Percentiles rank a stretch among this genome's conserved stretches.
phyloP scores from a whole-genome alignment of 2,888 invertebrate genomes.

The Aphrophora alni region DNA sequence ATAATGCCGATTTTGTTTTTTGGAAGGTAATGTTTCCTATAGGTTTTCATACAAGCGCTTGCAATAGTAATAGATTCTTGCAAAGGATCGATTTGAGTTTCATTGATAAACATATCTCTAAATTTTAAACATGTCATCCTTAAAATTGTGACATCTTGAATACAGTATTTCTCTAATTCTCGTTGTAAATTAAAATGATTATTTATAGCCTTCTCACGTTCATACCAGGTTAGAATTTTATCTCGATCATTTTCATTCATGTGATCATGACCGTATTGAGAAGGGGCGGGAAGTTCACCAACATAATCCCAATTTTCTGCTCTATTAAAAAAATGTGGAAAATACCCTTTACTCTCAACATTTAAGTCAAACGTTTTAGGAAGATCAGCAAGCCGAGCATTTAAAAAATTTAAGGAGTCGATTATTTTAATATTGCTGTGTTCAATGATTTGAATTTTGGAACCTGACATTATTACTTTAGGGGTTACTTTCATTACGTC shows the following conservation, averaged over 20 bases:
- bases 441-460: neutral
- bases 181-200: slow-evolving; percentile 49
- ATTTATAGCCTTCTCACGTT: neutral
- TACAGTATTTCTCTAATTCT: slow-evolving; percentile 50
- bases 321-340: slow-evolving; percentile 43
- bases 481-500: slow-evolving; percentile 3
- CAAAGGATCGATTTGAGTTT: slow-evolving; percentile 50
- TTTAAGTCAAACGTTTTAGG: slow-evolving; percentile 51
- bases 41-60: slow-evolving; percentile 47
- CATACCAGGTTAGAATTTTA: slow-evolving; percentile 48
- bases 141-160: slow-evolving; percentile 50
- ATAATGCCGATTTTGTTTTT: slow-evolving; percentile 28
- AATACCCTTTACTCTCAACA: slow-evolving; percentile 47
- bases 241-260: slow-evolving; percentile 16
- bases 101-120: slow-evolving; percentile 45
- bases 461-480: neutral
- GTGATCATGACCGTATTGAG: slow-evolving; percentile 23
- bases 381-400: slow-evolving; percentile 47
- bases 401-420: slow-evolving; percentile 51
- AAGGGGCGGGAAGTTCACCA: neutral
- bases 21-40: slow-evolving; percentile 47
- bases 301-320: neutral
- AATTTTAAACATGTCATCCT: slow-evolving; percentile 50
- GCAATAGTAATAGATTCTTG: slow-evolving; percentile 48
- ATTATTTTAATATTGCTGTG: neutral